A percentile compares a stretch with the other conserved stretches of the same genome.
These are phyloP conservation scores for Epirrhoe tristata DNA, from an alignment of 2,888 invertebrate genomes.

Conservation along the genomic window DNA sequence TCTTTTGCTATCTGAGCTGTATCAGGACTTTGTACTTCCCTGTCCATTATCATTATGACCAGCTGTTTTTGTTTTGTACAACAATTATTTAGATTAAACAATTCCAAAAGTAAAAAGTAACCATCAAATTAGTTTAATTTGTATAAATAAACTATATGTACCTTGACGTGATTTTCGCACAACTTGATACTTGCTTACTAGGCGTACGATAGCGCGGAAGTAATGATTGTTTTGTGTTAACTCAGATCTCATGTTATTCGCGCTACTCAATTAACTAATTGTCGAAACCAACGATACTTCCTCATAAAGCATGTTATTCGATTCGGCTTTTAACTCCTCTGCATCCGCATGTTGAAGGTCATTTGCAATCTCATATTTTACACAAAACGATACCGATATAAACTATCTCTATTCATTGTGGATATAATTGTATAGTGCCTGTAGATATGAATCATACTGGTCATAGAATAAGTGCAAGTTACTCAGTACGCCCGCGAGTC, in stretches of 20 bases:
- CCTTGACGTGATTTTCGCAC: background rate
- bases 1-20: background rate
- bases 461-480: constrained; percentile 17
- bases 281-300: constrained; percentile 27
- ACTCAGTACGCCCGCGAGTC: constrained; percentile 21
- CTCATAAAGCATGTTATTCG: constrained; percentile 35
- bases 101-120: background rate
- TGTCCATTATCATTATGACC: background rate
- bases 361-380: constrained; percentile 27
- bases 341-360: constrained; percentile 39
- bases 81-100: background rate
- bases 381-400: constrained; percentile 14
- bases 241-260: constrained; percentile 2
- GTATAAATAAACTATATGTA: background rate
- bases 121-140: background rate
- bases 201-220: background rate
- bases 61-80: background rate
- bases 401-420: background rate
- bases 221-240: constrained; percentile 8
- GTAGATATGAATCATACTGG: constrained; percentile 23
- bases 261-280: constrained; percentile 18
- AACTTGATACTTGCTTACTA: background rate
- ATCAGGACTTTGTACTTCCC: constrained; percentile 2
- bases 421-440: constrained; percentile 11
- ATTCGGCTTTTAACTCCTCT: constrained; percentile 29